Conservation (phyloP, 2,797 vertebrate species). For the Amazona ochrocephala region DNA sequence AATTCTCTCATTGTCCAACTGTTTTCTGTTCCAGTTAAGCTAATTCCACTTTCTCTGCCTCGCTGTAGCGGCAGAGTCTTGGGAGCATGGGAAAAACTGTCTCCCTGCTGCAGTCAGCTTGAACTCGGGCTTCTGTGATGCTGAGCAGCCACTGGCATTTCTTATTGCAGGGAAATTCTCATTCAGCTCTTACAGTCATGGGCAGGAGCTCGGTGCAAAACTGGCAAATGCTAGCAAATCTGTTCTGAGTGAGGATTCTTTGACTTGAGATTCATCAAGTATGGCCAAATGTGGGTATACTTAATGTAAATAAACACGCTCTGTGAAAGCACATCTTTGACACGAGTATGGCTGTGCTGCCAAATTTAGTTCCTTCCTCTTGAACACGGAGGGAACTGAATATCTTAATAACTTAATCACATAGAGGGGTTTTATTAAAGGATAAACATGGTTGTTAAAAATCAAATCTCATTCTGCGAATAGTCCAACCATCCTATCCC, state of each 20-base stretch:
- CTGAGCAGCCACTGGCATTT: background rate
- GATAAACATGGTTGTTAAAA: background rate
- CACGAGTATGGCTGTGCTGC: background rate
- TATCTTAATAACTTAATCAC: conserved; percentile 45
- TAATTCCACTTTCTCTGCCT: background rate
- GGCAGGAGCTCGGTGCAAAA: background rate
- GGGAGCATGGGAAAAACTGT: background rate
- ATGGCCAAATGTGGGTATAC: background rate
- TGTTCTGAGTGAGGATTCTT: background rate
- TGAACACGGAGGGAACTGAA: background rate
- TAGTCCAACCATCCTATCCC: background rate
- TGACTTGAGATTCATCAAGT: conserved; percentile 14
- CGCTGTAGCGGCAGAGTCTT: background rate
- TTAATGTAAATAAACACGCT: conserved; percentile 23
- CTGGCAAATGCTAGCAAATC: background rate
- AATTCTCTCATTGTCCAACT: background rate
- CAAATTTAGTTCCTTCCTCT: conserved; percentile 37
- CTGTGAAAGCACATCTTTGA: conserved; percentile 34
- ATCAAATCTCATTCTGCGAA: background rate
- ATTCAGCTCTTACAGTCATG: background rate
- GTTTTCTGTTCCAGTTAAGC: background rate
- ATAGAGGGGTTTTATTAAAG: background rate
- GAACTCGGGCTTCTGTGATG: background rate
- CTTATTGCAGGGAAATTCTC: background rate
- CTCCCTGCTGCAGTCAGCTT: background rate